phyloP scores from a whole-genome alignment of 2,113 vertebrate genomes.

The Chlorodrepanis virens region DNA sequence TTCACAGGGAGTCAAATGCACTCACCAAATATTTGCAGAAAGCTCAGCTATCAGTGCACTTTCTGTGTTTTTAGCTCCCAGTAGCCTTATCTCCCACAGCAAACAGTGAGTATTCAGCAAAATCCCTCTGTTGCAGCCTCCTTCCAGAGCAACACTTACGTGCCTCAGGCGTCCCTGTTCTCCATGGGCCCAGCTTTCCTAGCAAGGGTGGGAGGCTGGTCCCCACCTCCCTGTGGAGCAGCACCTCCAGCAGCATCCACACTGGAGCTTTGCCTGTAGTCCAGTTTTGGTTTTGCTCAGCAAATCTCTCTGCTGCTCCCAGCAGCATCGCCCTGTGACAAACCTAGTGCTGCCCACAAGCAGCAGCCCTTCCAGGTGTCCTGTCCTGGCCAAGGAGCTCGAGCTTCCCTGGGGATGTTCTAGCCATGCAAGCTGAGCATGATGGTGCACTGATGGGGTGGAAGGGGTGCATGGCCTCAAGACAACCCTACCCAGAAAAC shows the following conservation, averaged over 20 bases:
- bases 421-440: not conserved
- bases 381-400: not conserved
- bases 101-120: not conserved
- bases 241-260: not conserved
- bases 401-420: not conserved
- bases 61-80: not conserved
- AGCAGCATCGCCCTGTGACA: not conserved
- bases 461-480: not conserved
- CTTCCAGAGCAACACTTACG: rapidly evolving
- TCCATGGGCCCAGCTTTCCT: not conserved
- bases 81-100: not conserved
- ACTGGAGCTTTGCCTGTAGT: rapidly evolving
- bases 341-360: not conserved
- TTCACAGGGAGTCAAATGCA: not conserved
- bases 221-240: not conserved
- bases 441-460: not conserved
- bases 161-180: not conserved
- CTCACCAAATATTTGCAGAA: constrained; percentile 39
- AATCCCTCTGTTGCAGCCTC: not conserved
- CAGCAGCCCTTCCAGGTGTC: not conserved
- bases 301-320: not conserved
- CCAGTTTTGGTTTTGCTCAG: not conserved
- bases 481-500: not conserved
- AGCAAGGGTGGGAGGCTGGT: not conserved
- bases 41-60: not conserved